Conservation (phyloP, 2,888 invertebrate genomes). For the Heliconius charithonia region DNA sequence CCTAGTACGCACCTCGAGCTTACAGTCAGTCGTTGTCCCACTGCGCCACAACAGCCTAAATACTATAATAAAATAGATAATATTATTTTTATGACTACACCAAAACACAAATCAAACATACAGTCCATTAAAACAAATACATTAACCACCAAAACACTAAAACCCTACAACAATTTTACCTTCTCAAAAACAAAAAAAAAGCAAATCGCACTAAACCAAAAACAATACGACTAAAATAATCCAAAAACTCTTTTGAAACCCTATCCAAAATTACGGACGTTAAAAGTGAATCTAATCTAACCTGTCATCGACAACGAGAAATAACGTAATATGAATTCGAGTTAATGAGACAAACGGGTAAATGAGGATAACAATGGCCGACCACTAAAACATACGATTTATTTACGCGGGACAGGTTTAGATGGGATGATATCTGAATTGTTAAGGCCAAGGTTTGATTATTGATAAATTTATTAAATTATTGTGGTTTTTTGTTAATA, state of each 20-base stretch:
- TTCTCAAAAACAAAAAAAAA: not conserved
- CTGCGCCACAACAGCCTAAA: not conserved
- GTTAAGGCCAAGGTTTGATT: slow-evolving; percentile 66
- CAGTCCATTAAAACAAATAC: not conserved
- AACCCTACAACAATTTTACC: not conserved
- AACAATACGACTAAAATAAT: slow-evolving; percentile 8
- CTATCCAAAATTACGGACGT: slow-evolving; percentile 56
- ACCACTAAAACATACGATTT: slow-evolving; percentile 81
- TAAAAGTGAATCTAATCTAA: slow-evolving; percentile 71
- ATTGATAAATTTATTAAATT: not conserved
- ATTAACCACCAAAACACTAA: not conserved
- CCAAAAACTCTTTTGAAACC: slow-evolving; percentile 48
- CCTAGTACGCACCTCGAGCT: too few species aligned
- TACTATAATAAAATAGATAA: not conserved
- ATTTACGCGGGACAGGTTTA: slow-evolving; percentile 72
- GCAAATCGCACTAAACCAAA: slow-evolving; percentile 20
- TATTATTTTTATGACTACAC: not conserved
- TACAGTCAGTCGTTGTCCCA: too few species aligned
- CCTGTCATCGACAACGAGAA: slow-evolving; percentile 74
- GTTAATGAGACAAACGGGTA: slow-evolving; percentile 83
- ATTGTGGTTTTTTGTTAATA: not conserved
- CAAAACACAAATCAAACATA: not conserved
- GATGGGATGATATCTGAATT: slow-evolving; percentile 76
- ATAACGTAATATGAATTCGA: slow-evolving; percentile 75
- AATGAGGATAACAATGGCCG: slow-evolving; percentile 81